Evolutionary conservation across 2,888 invertebrate species (phyloP).

Genomic region (Fissipunctia ypsillon): DNA sequence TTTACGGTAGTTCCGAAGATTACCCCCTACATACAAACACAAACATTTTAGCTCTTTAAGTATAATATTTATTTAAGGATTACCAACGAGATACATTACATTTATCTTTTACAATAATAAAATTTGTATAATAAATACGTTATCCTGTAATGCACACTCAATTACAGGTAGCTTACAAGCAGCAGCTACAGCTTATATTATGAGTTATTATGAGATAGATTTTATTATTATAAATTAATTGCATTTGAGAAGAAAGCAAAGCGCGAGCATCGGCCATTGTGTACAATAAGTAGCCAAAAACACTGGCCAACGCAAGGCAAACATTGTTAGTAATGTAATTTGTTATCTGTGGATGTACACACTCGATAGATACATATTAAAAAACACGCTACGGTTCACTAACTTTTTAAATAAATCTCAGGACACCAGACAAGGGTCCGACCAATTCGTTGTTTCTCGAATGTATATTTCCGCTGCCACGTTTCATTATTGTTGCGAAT

Average conservation of each 20-base stretch:
- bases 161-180: too few species aligned
- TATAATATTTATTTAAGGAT: too few species aligned
- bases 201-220: too few species aligned
- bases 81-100: too few species aligned
- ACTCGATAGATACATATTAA: constrained; percentile 60
- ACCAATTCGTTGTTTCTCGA: constrained; percentile 76
- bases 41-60: too few species aligned
- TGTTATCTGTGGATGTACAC: constrained; percentile 48
- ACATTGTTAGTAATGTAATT: constrained; percentile 41
- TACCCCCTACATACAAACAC: too few species aligned
- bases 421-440: constrained; percentile 79
- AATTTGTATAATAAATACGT: too few species aligned
- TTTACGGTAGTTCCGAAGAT: too few species aligned
- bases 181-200: too few species aligned
- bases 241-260: neutral
- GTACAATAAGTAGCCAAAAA: constrained; percentile 14
- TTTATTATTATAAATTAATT: neutral
- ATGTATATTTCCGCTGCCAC: constrained; percentile 71
- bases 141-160: too few species aligned
- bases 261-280: neutral
- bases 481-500: constrained; percentile 71
- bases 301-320: constrained; percentile 11
- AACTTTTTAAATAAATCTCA: constrained; percentile 87
- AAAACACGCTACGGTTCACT: constrained; percentile 63
- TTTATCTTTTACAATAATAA: too few species aligned